Percentiles rank a stretch among this genome's conserved stretches.
These are phyloP conservation scores for Vultur gryphus DNA, from an alignment of 2,797 vertebrate genomes.

Conservation along the genomic window DNA sequence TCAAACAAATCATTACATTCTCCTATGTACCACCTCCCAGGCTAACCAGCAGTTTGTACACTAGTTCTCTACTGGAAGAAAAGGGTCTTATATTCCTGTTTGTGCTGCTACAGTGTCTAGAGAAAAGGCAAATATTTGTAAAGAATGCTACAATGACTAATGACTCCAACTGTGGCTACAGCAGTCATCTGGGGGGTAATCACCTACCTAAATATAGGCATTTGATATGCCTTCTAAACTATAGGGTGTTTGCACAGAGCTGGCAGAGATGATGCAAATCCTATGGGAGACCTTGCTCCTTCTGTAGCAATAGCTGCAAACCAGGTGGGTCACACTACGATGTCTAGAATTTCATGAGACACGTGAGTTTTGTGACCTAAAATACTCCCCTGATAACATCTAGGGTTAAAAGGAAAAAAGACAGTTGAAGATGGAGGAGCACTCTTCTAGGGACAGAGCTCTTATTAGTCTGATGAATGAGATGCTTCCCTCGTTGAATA, in stretches of 20 bases:
- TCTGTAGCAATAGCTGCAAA: not conserved
- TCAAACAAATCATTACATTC: not conserved
- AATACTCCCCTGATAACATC: not conserved
- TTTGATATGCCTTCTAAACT: not conserved
- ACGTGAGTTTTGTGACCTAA: not conserved
- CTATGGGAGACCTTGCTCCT: not conserved
- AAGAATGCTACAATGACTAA: not conserved
- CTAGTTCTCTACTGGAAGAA: not conserved
- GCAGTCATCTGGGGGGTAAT: not conserved
- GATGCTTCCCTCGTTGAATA: not conserved
- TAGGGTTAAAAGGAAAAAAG: not conserved
- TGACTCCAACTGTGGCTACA: not conserved
- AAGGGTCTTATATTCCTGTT: not conserved
- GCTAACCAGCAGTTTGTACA: not conserved
- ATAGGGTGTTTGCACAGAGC: not conserved
- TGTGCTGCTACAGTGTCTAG: not conserved
- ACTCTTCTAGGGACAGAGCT: not conserved
- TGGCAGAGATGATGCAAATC: not conserved
- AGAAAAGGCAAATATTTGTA: not conserved
- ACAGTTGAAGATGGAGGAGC: not conserved
- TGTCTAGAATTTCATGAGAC: not conserved
- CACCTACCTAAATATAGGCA: not conserved
- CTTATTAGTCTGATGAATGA: not conserved
- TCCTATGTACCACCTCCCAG: not conserved
- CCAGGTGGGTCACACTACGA: accelerated